phyloP scores from a whole-genome alignment of 1,140 invertebrate genomes.

The Paraescarpia echinospica region DNA sequence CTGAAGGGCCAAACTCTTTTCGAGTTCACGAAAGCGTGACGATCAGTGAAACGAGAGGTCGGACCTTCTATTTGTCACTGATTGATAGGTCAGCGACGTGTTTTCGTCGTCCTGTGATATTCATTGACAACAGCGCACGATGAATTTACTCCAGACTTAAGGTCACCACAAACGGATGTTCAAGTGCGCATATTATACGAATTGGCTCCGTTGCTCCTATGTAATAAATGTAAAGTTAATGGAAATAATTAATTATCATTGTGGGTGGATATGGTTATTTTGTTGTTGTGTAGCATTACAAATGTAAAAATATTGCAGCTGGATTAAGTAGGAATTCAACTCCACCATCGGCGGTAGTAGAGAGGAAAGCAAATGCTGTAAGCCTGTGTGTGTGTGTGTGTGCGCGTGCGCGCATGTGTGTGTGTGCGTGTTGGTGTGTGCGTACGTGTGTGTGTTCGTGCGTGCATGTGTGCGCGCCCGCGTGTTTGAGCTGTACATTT shows the following conservation, averaged over 20 bases:
- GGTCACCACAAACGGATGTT: not conserved
- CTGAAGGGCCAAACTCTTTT: not conserved
- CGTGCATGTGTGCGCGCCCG: too few species aligned
- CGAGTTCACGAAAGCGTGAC: not conserved
- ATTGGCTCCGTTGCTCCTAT: not conserved
- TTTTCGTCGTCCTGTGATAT: not conserved
- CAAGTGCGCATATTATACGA: not conserved
- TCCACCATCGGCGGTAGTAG: not conserved
- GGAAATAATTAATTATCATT: not conserved
- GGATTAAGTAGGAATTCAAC: too few species aligned
- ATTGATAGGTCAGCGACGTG: not conserved
- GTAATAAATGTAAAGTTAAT: not conserved
- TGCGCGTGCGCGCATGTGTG: too few species aligned
- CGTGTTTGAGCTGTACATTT: not conserved
- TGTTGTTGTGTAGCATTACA: too few species aligned
- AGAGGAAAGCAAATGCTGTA: not conserved
- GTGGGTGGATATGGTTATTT: too few species aligned
- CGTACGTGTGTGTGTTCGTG: not conserved
- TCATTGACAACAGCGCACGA: not conserved
- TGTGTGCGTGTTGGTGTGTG: not conserved
- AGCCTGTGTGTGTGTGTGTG: too few species aligned
- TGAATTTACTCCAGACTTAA: not conserved
- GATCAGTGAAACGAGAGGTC: not conserved
- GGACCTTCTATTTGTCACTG: not conserved
- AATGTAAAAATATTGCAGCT: too few species aligned